Evolutionary conservation across 2,113 vertebrate species (phyloP), one percentile per base, ranked within the genome.

Genomic region (Monopterus albus): DNA sequence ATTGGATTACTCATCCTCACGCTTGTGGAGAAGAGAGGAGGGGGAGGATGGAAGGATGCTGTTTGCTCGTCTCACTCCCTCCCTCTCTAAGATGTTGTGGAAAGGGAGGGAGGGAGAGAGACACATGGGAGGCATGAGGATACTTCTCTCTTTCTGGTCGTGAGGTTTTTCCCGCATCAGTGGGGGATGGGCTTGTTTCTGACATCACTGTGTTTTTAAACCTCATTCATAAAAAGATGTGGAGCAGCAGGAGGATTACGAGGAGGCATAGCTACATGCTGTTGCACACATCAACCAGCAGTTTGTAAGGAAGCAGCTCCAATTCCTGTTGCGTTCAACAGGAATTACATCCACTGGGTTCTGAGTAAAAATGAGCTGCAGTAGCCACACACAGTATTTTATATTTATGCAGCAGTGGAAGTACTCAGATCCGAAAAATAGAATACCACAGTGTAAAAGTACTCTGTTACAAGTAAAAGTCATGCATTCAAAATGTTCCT

Each of bases 121-220:
- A 53, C 55, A 36, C 64, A 0, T 6, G 20, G 59, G n/a, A 5
- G 9, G 39, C 59, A 40, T 23, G 26, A 40, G 66, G 50, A 67
- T 8, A 9, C 20, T 43, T 59, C 47, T 23, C 75, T 75, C 35
- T 43, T n/a, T 39, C 53, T 69, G 55, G 46, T 81, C 72, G 75
- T 86, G 79, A 87, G 85, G 72, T 40, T 84, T 85, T 81, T 84
- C 78, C 85, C 79, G 86, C 86, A 86, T 76, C 84, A 31, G 78
- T 47, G 82, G 40, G 71, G 85, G 85, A 53, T 45, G 88, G 63
- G 51, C 62, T 25, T 42, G 33, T 52, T 43, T 43, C 5, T 87
- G 70, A 87, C 79, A 25, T 85, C 81, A 81, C 20, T 36, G 53
- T 17, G 65, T 67, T 49, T 40, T 45, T 49, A 18, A 35, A 35